phyloP scores from a whole-genome alignment of 2,888 invertebrate genomes.

The Prionchulus punctatus region DNA sequence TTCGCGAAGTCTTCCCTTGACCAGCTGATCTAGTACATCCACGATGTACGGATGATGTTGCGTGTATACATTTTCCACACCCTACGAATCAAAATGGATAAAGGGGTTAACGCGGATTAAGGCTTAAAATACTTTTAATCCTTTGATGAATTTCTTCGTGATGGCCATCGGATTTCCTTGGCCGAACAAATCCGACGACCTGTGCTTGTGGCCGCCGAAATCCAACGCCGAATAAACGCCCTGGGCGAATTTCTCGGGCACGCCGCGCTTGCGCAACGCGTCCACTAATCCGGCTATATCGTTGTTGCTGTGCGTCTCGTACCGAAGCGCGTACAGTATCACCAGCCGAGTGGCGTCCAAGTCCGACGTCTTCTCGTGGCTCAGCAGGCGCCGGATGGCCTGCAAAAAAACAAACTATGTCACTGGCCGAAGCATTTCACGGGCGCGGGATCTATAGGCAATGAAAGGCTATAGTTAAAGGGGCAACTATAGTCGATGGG shows the following conservation, averaged over 20 bases:
- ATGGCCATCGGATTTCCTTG: constrained; percentile 63
- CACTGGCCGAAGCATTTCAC: too few species aligned
- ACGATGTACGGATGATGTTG: constrained; percentile 86
- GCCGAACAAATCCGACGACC: constrained; percentile 63
- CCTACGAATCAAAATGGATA: constrained; percentile 42
- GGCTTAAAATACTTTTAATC: constrained; percentile 47
- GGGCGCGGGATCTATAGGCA: too few species aligned
- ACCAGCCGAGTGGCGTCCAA: constrained; percentile 72
- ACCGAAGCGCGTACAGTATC: constrained; percentile 76
- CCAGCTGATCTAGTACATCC: constrained; percentile 70
- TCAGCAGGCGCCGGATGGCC: constrained; percentile 60
- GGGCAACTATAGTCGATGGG: too few species aligned
- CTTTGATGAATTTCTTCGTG: constrained; percentile 57
- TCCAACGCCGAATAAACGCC: constrained; percentile 37
- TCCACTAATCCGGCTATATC: constrained; percentile 59
- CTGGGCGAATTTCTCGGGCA: constrained; percentile 43
- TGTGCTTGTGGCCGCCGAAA: constrained; percentile 63
- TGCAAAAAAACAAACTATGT: too few species aligned
- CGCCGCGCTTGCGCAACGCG: constrained; percentile 52
- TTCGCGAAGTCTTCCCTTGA: constrained; percentile 74
- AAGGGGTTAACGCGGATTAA: too few species aligned
- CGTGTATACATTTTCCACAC: constrained; percentile 96
- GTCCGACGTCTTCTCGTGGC: constrained; percentile 52
- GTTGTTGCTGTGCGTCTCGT: constrained; percentile 67
- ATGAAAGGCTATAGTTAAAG: too few species aligned